Base-by-base conservation (phyloP, 1,140 invertebrate species). In the Lanistes nyassanus region DNA sequence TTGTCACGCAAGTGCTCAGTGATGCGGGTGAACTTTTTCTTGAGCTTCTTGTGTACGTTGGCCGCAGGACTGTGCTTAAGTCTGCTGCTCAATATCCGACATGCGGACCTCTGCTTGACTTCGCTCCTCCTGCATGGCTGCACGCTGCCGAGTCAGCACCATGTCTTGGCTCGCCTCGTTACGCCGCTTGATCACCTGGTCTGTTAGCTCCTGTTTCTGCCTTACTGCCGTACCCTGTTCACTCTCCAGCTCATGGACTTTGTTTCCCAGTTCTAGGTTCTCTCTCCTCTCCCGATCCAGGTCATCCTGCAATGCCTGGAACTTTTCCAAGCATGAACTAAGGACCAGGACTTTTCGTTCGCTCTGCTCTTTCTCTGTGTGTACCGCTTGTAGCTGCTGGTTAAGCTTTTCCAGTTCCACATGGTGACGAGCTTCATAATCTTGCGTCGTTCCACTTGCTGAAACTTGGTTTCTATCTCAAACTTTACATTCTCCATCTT, bases 401-500 rank as follows among this genome's bases (percentile, higher is more conserved):
- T 86, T 83, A 55, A 80, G 78, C 71, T 81, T 84, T 42, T 89
- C 87, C 79, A 81, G 82, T 42, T 88, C 87, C 6, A 79, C 82
- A 66, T 85, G 85, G 36, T 76, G 78, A 16, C 82, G 69, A 7
- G 79, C 73, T 60, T 89, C 84, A 58, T 84, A 75, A 88, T 85
- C 51, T 84, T 83, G n/a, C 82, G 76, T 75, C 87, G 80, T 66
- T 89, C 85, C n/a, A 81, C 77, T 69, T 88, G 84, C 75, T 89
- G 88, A 13, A 89, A 72, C 72, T 85, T 87, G 0, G 87, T 84
- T 71, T 89, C 88, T 47, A 89, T 76, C 64, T 87, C 88, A 58
- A 88, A 77, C 88, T 88, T 89, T 77, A 89, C 88, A 80, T 83
- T 86, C 69, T 88, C 86, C 4, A 84, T 66, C 34, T 83, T 79